phyloP scores from a whole-genome alignment of 2,113 vertebrate species.

The Larimichthys crocea region DNA sequence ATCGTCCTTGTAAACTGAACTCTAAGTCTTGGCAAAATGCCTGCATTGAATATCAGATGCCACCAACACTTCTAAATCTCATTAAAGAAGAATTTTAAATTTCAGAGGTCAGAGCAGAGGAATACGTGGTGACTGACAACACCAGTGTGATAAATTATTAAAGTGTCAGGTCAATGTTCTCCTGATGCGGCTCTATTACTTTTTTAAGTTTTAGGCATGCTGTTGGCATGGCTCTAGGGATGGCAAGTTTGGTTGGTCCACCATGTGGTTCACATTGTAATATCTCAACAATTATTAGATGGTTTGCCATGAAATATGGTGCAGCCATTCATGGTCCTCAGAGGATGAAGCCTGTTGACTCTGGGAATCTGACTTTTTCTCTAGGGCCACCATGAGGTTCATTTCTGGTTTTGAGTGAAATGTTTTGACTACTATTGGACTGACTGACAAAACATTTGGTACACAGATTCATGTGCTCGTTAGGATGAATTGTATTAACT shows the following conservation, averaged over 20 bases:
- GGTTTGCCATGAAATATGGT: not conserved
- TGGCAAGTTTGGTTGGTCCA: not conserved
- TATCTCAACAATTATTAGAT: not conserved
- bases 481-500: too few species aligned
- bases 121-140: slow-evolving; percentile 9
- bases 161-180: not conserved
- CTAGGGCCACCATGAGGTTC: not conserved
- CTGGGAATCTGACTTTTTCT: not conserved
- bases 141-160: slow-evolving; percentile 16
- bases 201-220: not conserved
- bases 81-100: slow-evolving; percentile 1
- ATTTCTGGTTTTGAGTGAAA: not conserved
- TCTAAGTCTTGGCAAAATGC: not conserved
- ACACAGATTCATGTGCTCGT: not conserved
- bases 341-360: not conserved
- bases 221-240: too few species aligned
- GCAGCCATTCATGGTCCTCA: not conserved
- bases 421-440: not conserved
- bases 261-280: not conserved
- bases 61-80: not conserved
- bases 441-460: not conserved
- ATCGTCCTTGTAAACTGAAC: not conserved
- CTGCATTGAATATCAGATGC: not conserved
- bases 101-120: slow-evolving; percentile 3
- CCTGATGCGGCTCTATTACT: not conserved